Conservation (phyloP, 2,113 vertebrate genomes). For the Chinchilla lanigera region DNA sequence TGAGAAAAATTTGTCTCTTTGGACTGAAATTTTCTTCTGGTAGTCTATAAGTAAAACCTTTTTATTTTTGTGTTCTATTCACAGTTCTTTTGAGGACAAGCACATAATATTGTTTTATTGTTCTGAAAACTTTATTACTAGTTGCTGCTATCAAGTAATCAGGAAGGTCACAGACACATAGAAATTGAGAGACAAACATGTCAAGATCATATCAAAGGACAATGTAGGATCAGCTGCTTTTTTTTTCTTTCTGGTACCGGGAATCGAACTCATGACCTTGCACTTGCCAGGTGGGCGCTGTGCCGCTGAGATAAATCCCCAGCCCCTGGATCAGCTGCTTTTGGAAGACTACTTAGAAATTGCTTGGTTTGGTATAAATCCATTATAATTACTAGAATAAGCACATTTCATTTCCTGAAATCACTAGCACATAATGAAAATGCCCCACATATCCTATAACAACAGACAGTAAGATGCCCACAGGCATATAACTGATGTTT, state of each 20-base stretch:
- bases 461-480: background rate
- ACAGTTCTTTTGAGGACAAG: constrained; percentile 35
- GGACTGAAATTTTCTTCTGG: constrained; percentile 1
- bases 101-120: background rate
- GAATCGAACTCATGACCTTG: too few species aligned
- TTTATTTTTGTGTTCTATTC: background rate
- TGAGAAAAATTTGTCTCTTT: constrained; percentile 35
- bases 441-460: background rate
- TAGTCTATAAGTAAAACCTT: background rate
- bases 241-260: too few species aligned
- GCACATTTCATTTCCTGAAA: background rate
- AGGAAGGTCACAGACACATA: background rate
- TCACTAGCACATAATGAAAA: constrained; percentile 22
- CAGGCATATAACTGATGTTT: background rate
- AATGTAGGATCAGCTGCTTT: background rate
- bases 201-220: background rate
- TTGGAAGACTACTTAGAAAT: background rate
- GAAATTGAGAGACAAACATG: background rate
- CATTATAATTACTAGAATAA: background rate
- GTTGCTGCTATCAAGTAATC: background rate
- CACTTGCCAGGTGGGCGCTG: too few species aligned
- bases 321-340: background rate
- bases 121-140: constrained; percentile 42
- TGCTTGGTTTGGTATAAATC: background rate
- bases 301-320: too few species aligned